Base-by-base conservation (phyloP, 2,113 vertebrate genomes). In the Lichenostomus cassidix region DNA sequence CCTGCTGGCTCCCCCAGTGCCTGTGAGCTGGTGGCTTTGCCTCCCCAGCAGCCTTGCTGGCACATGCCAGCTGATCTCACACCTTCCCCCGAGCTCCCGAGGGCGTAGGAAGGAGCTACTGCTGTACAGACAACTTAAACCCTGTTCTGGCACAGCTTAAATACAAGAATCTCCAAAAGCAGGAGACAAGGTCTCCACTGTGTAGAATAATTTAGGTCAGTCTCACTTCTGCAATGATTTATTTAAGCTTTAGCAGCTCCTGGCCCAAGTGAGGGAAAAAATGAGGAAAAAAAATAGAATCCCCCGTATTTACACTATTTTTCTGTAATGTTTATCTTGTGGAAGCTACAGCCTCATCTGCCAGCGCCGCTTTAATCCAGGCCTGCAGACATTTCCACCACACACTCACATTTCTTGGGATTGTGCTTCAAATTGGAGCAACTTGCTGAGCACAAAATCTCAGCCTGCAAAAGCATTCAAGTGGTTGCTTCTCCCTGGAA, bases 201-300 rank as follows among this genome's bases (percentile, higher is more conserved):
- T 91, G 93, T 55, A 42, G 68, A 78, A 69, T 31, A 86, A 95
- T 92, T 87, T 88, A 94, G 95, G 94, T 93, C 96, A 92, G 92
- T 85, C 83, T 62, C 90, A 69, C 92, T 92, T 94, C 60, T 84
- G 81, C 70, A 35, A 55, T 5, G 79, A 79, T 92, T 95, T 94
- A 88, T 96, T 96, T 96, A 73, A 90, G 85, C 46, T 95, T 42
- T 77, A 76, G 71, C 67, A 75, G 50, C 70, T 86, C 71, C 76
- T 90, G 83, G 84, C 75, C 92, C 37, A 62, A 35, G 49, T 47
- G 70, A 88, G 55, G 77, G 56, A 37, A 87, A 78, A 87, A 89
- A 84, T 4, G 31, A 49, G 56, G 4, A 4, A 46, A 52, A 78
- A 52, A 74, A 69, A 50, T 44, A 84, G 82, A 96, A 87, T 90